These are phyloP conservation scores for Montipora foliosa DNA, from an alignment of 64 coral and sea anemone species.

Conservation along the genomic window DNA sequence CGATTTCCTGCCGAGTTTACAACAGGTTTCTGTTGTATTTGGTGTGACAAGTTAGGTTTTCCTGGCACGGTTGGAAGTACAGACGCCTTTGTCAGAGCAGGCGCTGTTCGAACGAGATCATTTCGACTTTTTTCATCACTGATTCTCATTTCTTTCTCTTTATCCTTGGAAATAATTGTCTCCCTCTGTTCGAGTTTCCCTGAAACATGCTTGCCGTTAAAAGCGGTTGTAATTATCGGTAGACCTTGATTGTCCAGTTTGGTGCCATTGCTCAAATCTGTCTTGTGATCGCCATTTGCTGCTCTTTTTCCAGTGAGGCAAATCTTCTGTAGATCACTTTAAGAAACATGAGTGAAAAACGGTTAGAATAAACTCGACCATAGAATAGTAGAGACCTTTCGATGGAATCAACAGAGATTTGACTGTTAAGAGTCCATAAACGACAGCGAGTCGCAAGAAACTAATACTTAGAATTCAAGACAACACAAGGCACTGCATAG, in stretches of 20 bases:
- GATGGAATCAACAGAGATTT: no score
- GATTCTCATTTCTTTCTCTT: neutral
- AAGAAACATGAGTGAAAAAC: neutral
- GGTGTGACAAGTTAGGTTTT: neutral
- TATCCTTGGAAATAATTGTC: neutral
- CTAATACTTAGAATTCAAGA: no score
- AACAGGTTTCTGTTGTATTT: conserved; percentile 8
- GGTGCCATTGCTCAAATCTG: neutral
- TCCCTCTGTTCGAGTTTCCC: neutral
- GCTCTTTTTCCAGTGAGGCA: conserved; percentile 69
- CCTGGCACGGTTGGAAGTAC: neutral
- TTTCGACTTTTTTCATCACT: neutral
- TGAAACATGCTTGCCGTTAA: conserved; percentile 4
- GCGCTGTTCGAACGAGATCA: conserved; percentile 5
- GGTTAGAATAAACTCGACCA: neutral
- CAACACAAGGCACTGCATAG: no score
- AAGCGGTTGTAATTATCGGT: conserved; percentile 27
- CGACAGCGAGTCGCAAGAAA: no score
- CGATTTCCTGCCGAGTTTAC: neutral
- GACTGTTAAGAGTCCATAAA: no score
- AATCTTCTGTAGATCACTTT: conserved; percentile 55
- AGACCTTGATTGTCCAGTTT: neutral
- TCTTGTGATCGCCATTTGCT: neutral
- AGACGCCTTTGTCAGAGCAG: neutral
- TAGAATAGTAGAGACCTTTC: neutral